These are phyloP conservation scores for Egretta garzetta DNA, from an alignment of 2,113 vertebrate species.

Conservation along the genomic window DNA sequence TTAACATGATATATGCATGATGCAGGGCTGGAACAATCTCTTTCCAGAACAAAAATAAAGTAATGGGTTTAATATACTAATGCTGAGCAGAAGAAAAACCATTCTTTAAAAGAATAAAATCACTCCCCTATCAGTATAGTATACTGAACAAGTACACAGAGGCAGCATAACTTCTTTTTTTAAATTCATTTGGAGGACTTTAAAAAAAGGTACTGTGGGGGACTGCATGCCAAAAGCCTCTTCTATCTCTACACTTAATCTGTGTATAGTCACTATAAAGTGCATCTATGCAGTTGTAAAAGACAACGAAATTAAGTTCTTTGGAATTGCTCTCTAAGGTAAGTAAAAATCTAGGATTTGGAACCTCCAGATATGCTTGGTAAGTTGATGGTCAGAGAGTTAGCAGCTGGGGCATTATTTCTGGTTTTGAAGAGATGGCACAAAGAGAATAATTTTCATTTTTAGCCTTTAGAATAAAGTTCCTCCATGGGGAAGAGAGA, in stretches of 20 bases:
- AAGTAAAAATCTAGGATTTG: background rate
- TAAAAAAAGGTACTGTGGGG: background rate
- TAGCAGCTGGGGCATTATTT: background rate
- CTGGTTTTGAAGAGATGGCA: background rate
- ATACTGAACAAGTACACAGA: background rate
- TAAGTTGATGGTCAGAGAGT: background rate
- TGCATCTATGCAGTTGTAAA: background rate
- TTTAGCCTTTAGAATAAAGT: background rate
- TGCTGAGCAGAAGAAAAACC: background rate
- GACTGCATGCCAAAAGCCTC: background rate
- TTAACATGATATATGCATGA: background rate
- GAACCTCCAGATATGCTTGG: background rate
- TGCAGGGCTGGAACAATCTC: background rate
- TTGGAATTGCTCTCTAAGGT: background rate
- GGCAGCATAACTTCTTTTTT: background rate
- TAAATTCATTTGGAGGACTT: background rate
- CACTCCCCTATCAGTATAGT: fast-evolving
- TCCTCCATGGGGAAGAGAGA: background rate
- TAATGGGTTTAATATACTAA: background rate
- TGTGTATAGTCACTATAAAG: background rate
- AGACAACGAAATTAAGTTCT: background rate
- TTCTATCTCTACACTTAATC: background rate
- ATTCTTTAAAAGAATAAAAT: background rate
- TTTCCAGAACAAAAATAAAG: background rate
- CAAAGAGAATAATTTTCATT: background rate